Evolutionary conservation across 2,888 invertebrate species (phyloP).

Genomic region (Lithophane ornitopus): DNA sequence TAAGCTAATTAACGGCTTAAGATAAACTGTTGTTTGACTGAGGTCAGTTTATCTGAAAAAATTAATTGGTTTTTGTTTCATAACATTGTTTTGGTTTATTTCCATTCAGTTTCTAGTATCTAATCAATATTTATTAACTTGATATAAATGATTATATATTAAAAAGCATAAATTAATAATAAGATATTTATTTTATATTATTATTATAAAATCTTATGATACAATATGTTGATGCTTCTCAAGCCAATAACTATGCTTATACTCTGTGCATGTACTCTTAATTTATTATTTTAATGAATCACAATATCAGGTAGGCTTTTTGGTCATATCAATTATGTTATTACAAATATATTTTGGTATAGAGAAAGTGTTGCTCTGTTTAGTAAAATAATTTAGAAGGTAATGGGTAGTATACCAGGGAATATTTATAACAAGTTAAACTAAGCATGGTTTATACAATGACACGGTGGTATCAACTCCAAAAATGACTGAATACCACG

Average conservation of each 20-base stretch:
- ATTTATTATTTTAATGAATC: slow-evolving; percentile 66
- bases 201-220: slow-evolving; percentile 54
- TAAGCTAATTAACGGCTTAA: neutral
- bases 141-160: slow-evolving; percentile 10
- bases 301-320: slow-evolving; percentile 66
- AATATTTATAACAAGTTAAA: slow-evolving; percentile 3
- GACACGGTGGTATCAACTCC: slow-evolving; percentile 12
- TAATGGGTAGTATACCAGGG: slow-evolving; percentile 14
- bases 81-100: neutral
- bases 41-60: neutral
- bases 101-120: slow-evolving; percentile 9
- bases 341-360: slow-evolving; percentile 48
- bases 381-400: slow-evolving; percentile 32
- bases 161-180: slow-evolving; percentile 44
- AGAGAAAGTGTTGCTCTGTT: slow-evolving; percentile 25
- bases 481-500: neutral
- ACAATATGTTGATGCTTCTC: slow-evolving; percentile 57
- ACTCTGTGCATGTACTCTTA: slow-evolving; percentile 60
- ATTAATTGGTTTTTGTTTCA: slow-evolving; percentile 1
- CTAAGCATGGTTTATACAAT: slow-evolving; percentile 35
- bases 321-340: slow-evolving; percentile 56
- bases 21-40: neutral
- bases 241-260: slow-evolving; percentile 59
- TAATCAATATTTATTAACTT: slow-evolving; percentile 38
- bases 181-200: slow-evolving; percentile 50